Percentiles rank a stretch among this genome's conserved stretches.
Conservation (phyloP, 2,797 vertebrate genomes). For the Huso huso region DNA sequence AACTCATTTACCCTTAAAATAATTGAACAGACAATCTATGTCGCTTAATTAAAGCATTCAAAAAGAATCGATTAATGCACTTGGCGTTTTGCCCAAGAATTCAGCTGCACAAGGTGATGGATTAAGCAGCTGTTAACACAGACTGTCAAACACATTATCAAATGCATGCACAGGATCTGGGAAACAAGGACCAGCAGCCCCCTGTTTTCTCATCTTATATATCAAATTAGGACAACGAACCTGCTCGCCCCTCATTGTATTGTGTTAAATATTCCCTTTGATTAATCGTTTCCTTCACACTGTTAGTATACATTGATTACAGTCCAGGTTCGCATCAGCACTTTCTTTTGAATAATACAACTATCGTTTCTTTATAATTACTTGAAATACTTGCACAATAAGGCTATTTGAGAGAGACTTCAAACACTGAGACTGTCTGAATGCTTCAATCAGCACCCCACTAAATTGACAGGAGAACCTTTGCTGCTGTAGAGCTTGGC, state of each 20-base stretch:
- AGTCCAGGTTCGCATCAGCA: slow-evolving; percentile 47
- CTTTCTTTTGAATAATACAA: slow-evolving; percentile 45
- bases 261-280: slow-evolving; percentile 52
- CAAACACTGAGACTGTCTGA: slow-evolving; percentile 27
- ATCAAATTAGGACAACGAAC: slow-evolving; percentile 42
- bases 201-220: slow-evolving; percentile 37
- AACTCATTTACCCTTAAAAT: background rate
- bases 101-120: slow-evolving; percentile 3
- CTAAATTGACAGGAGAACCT: slow-evolving; percentile 33
- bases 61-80: slow-evolving; percentile 9
- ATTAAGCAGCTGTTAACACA: slow-evolving; percentile 16
- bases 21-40: slow-evolving; percentile 1
- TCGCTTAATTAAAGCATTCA: background rate
- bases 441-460: slow-evolving; percentile 31
- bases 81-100: background rate
- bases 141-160: slow-evolving; percentile 18
- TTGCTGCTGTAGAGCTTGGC: slow-evolving; percentile 4
- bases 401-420: slow-evolving; percentile 21
- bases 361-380: slow-evolving; percentile 47
- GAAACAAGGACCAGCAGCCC: slow-evolving; percentile 22
- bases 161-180: slow-evolving; percentile 12
- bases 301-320: slow-evolving; percentile 53
- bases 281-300: slow-evolving; percentile 49
- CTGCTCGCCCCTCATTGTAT: slow-evolving; percentile 50
- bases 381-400: slow-evolving; percentile 37